Evolutionary conservation across 2,888 invertebrate genomes (phyloP).

Genomic region (Sisyra terminalis): DNA sequence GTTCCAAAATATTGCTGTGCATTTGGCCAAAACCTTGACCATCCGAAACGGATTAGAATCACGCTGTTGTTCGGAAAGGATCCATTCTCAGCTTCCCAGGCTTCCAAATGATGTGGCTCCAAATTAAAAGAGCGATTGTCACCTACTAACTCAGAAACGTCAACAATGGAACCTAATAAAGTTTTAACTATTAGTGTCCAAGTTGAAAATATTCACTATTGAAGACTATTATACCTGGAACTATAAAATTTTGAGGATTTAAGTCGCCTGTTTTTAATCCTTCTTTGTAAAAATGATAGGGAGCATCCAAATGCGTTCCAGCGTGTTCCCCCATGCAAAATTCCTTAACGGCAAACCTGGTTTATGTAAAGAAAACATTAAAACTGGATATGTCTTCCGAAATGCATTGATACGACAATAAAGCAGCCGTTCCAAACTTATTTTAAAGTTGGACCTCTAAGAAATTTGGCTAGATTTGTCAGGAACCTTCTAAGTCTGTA

Average conservation of each 20-base stretch:
- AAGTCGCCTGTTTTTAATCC: slow-evolving; percentile 33
- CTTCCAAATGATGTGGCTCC: slow-evolving; percentile 20
- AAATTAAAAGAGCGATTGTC: slow-evolving; percentile 8
- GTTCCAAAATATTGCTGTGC: slow-evolving; percentile 28
- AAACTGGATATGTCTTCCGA: neutral
- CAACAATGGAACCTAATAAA: slow-evolving; percentile 19
- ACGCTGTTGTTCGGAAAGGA: slow-evolving; percentile 25
- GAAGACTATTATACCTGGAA: slow-evolving; percentile 18
- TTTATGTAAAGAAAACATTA: slow-evolving; percentile 4
- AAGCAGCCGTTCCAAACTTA: too few species aligned
- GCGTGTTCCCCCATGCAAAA: slow-evolving; percentile 33
- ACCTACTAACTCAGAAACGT: slow-evolving; percentile 17
- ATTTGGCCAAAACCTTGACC: slow-evolving; percentile 31
- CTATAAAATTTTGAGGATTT: slow-evolving; percentile 25
- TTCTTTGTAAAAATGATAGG: slow-evolving; percentile 31
- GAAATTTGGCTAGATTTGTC: too few species aligned
- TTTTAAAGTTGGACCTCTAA: too few species aligned
- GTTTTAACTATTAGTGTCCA: neutral
- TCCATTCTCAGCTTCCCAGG: slow-evolving; percentile 27
- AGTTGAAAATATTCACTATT: slow-evolving; percentile 2
- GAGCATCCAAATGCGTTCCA: slow-evolving; percentile 42
- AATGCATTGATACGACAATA: too few species aligned
- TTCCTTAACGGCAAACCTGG: slow-evolving; percentile 28
- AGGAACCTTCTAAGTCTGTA: too few species aligned
- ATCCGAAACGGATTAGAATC: slow-evolving; percentile 32